Evolutionary conservation across 2,113 vertebrate species (phyloP), one percentile per base, ranked within the genome.

Genomic region (Anas platyrhynchos): DNA sequence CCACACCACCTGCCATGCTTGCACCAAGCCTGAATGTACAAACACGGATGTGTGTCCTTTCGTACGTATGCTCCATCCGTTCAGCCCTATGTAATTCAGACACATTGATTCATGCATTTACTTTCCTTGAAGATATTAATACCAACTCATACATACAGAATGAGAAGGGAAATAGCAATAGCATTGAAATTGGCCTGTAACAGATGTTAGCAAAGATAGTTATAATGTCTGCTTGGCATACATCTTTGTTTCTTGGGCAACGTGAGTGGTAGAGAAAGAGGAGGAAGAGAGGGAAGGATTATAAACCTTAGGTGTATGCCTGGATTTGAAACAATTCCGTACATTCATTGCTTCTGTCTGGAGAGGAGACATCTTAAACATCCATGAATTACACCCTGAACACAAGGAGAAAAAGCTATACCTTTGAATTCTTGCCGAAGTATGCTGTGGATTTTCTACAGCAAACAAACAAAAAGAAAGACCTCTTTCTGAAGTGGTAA

Each of bases 41-140:
- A 78, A 76, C 44, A 46, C 21, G 55, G 55, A 44, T 34, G 29
- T 11, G 0, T 0, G 2, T 15, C 26, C 52, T 80, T 74, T 59
- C 50, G 58, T 62, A 62, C 9, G 34, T 17, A 26, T 3, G 14
- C 48, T 92, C 84, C 29, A 21, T 72, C 81, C 0, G 1, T 79
- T 94, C 69, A 82, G 54, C 76, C 72, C 77, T 72, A 4, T 68
- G 94, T 86, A 91, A 82, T 84, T 68, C 83, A 92, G 65, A 65
- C 83, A 69, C 73, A 15, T 92, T 84, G 88, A 93, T 91, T 93
- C 68, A 78, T 61, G 38, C 68, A n/a, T 84, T 96, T 92, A 4
- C 73, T 96, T 92, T 68, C 83, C 80, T 89, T 61, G 66, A 58
- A 92, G 48, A 92, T 91, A 76, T 69, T 95, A 95, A 92, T 89